Evolutionary conservation across 2,888 invertebrate species (phyloP), one percentile per base, ranked within the genome.

Genomic region (Drosophila affinis): DNA sequence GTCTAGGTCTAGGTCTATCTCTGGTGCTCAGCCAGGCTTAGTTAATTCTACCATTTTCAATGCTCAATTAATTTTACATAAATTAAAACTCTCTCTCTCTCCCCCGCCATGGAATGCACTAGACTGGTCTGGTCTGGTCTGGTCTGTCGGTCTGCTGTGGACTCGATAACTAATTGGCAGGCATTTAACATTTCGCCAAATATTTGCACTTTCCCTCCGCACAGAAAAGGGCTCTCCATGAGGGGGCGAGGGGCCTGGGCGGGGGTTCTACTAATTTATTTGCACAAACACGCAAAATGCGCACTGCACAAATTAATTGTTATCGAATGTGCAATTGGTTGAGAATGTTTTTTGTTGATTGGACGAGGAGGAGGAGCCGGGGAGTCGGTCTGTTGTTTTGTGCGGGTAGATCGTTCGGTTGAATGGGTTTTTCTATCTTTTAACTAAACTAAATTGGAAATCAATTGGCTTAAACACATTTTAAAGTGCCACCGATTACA

Each of bases 11-110:
- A 39, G 39, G 39, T 39, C 39, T 39, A 14, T n/a, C 7, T 39
- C 39, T 39, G 39, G 69, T 56, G 68, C 68, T 47, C 72, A 61
- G 72, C 61, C 54, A 60, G 72, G 65, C 61, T 62, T 45, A 58
- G 64, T 72, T 79, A 63, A 79, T 81, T 78, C 62, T n/a, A 46
- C 21, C 76, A 74, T 78, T 86, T 68, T 67, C 71, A 74, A 71
- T 75, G 89, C 81, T 76, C 85, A 89, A 85, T 89, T 87, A 86
- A 89, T 78, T 89, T 77, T 68, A 83, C 82, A 89, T 85, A 78
- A 85, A 85, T 85, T 89, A 75, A 77, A 81, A 79, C 62, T n/a
- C 59, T 70, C 46, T 48, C 62, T 17, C 39, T 21, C 51, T 9
- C 45, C 14, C 34, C 2, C 9, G 59, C 59, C 49, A 44, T 17